Percentiles rank a stretch among this genome's conserved stretches.
Conservation (phyloP, 2,888 invertebrate genomes). For the Orthonychiurus folsomi region DNA sequence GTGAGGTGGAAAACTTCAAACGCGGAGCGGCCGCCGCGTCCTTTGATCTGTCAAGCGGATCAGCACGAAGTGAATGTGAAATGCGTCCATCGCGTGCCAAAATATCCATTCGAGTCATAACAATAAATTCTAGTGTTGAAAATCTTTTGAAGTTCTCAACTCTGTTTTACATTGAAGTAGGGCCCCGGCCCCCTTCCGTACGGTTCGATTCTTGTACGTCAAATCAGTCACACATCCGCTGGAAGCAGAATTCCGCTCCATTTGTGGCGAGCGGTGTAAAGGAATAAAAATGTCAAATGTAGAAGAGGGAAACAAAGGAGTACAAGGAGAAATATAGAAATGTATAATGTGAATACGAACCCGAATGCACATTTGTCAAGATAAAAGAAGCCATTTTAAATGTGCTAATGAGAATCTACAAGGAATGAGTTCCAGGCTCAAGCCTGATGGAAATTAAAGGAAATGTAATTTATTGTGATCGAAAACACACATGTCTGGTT, state of each 20-base stretch:
- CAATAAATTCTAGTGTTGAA: slow-evolving; percentile 31
- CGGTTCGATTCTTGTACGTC: slow-evolving; percentile 6
- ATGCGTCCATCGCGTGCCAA: slow-evolving; percentile 41
- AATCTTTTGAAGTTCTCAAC: slow-evolving; percentile 1
- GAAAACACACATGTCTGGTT: too few species aligned
- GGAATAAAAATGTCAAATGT: too few species aligned
- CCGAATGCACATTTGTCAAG: too few species aligned
- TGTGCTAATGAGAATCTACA: too few species aligned
- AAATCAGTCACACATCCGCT: not conserved
- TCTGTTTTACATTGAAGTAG: slow-evolving; percentile 11
- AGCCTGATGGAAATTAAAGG: too few species aligned
- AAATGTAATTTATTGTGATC: too few species aligned
- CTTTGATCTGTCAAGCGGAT: slow-evolving; percentile 40
- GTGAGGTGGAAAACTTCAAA: slow-evolving; percentile 31
- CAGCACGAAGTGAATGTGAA: slow-evolving; percentile 39
- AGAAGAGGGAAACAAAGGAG: not conserved
- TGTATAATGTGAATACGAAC: too few species aligned
- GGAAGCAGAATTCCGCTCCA: slow-evolving; percentile 1
- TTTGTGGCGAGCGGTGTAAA: not conserved
- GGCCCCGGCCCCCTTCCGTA: not conserved
- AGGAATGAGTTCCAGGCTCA: too few species aligned
- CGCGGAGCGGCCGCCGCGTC: slow-evolving; percentile 30
- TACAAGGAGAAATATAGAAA: too few species aligned
- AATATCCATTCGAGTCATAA: slow-evolving; percentile 40
- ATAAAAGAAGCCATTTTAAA: too few species aligned